Conservation (phyloP, 2,888 invertebrate genomes). For the Tuberolachnus salignus region DNA sequence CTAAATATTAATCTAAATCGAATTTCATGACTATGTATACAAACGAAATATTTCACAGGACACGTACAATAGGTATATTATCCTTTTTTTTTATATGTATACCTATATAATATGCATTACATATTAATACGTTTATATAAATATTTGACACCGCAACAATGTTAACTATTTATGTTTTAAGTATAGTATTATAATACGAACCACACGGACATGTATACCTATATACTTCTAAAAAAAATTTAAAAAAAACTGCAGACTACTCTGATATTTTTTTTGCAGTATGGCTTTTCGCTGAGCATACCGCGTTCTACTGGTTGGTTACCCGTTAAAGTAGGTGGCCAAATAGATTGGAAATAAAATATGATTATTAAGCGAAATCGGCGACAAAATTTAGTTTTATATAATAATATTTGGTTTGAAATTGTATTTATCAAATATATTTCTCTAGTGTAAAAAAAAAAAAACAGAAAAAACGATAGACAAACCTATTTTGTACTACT, state of each 20-base stretch:
- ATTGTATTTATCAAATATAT: no score
- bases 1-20: no score
- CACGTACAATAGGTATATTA: no score
- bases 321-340: conserved; percentile 30
- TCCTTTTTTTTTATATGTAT: no score
- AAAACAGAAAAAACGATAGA: background rate
- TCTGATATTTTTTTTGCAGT: background rate
- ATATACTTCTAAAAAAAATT: no score
- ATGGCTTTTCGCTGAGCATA: conserved; percentile 27
- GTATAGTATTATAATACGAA: no score
- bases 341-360: conserved; percentile 11
- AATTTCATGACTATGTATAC: no score
- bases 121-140: no score
- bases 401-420: no score
- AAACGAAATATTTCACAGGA: no score
- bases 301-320: background rate
- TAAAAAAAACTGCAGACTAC: conserved; percentile 15
- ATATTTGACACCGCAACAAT: conserved; percentile 2
- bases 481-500: background rate
- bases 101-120: background rate
- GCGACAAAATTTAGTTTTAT: background rate
- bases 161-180: background rate
- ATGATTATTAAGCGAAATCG: conserved; percentile 13
- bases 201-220: background rate
- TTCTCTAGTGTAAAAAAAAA: background rate